Base-by-base conservation (phyloP, 1,140 invertebrate species). In the Drosophila punjabiensis region DNA sequence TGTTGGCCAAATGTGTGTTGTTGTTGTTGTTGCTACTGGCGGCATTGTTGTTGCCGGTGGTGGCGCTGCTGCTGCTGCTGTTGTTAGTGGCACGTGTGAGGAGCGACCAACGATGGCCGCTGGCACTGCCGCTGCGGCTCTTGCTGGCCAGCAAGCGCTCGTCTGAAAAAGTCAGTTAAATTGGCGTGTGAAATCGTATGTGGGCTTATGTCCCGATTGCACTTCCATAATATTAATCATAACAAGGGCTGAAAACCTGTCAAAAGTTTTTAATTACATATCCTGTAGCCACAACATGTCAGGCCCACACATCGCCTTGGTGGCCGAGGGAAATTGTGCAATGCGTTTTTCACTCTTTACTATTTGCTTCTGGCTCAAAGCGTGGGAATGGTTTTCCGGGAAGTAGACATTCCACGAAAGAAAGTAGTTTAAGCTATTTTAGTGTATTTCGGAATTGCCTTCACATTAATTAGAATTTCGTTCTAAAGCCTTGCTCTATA, bases 101-200 rank as follows among this genome's bases (percentile, higher is more conserved):
- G 56, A 92, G 33, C 5, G 91, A 92, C 91, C 91, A 92, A 16
- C 91, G 88, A 89, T 91, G 80, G 11, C 86, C 86, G 24, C 86
- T 90, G 66, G 82, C 87, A 35, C 86, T 90, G 64, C 87, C 86
- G 20, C 87, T 90, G 76, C 87, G 86, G 68, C 82, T 90, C 71
- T 89, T 91, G 56, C 91, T 83, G 60, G 75, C 81, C 69, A 83
- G 37, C 53, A 82, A 56, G 18, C 89, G 84, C 53, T 92, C 89
- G 20, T 92, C 91, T 92, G 79, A 52, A 58, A 73, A 47, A 74
- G 41, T 61, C 37, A 30, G 56, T 62, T 61, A 62, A 65, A 60
- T 35, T 35, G 7, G 11, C 24, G 28, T 30, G 11, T 66, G 18
- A 71, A 52, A 59, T 71, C 52, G 33, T 35, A 60, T 50, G 28